Percentiles rank a stretch among this genome's conserved stretches.
phyloP scores from a whole-genome alignment of 2,797 vertebrate genomes.

The Lacerta bilineata region DNA sequence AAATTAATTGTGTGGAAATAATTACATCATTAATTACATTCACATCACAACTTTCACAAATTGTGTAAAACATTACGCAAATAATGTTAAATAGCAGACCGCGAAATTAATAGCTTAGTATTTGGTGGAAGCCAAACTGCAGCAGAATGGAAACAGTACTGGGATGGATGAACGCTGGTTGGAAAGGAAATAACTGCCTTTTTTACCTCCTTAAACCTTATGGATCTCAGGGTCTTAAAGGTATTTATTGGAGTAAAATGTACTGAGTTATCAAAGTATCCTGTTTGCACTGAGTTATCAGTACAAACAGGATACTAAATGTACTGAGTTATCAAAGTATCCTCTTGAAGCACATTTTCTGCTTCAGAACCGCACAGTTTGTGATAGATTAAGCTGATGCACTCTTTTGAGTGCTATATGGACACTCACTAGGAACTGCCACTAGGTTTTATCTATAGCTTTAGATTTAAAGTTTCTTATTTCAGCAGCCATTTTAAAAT shows the following conservation, averaged over 20 bases:
- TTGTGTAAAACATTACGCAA: too few relatives aligned
- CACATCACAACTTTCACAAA: too few relatives aligned
- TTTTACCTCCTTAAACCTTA: background rate
- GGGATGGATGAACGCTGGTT: too few relatives aligned
- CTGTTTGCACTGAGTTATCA: background rate
- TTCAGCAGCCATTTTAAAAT: too few relatives aligned
- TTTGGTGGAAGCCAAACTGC: too few relatives aligned
- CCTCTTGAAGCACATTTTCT: background rate
- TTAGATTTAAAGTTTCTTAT: background rate
- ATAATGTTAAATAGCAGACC: too few relatives aligned
- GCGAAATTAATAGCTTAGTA: too few relatives aligned
- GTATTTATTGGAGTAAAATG: background rate
- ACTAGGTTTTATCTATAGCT: background rate
- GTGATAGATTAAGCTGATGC: background rate
- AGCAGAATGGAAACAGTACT: too few relatives aligned
- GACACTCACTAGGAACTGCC: background rate
- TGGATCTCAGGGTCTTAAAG: background rate
- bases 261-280: constrained; percentile 1
- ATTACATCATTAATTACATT: too few relatives aligned
- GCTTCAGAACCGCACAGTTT: background rate
- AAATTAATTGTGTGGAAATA: too few relatives aligned
- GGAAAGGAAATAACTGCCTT: too few relatives aligned
- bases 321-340: background rate
- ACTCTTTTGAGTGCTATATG: background rate
- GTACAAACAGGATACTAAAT: background rate